Conservation (phyloP, 2,888 invertebrate genomes). For the Unio delphinus region DNA sequence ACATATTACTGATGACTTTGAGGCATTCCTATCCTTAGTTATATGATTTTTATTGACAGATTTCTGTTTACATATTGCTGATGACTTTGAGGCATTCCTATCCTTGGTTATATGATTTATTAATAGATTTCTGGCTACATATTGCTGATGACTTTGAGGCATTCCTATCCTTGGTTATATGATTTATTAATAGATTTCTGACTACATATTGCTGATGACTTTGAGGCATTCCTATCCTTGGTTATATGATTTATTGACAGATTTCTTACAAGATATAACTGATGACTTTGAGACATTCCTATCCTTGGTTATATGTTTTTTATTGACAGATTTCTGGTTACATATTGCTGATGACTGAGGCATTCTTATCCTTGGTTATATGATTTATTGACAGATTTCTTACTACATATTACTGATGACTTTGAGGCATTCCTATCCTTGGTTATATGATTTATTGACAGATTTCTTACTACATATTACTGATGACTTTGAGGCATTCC, state of each 20-base stretch:
- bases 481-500: too few relatives aligned
- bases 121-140: background rate
- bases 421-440: background rate
- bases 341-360: conserved; percentile 96
- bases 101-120: conserved; percentile 1
- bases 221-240: conserved; percentile 85
- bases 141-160: too few relatives aligned
- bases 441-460: background rate
- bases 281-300: too few relatives aligned
- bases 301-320: too few relatives aligned
- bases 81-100: background rate
- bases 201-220: conserved; percentile 93
- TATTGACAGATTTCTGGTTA: conserved; percentile 75
- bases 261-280: too few relatives aligned
- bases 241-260: too few relatives aligned
- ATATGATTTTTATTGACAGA: too few relatives aligned
- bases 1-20: conserved; percentile 95
- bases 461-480: background rate
- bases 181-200: conserved; percentile 72
- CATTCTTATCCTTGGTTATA: conserved; percentile 76
- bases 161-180: too few relatives aligned
- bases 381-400: too few relatives aligned
- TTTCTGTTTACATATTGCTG: too few relatives aligned
- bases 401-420: too few relatives aligned
- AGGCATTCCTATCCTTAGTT: conserved; percentile 80